These are phyloP conservation scores for Sebastes fasciatus DNA, from an alignment of 2,113 vertebrate species.

Conservation along the genomic window DNA sequence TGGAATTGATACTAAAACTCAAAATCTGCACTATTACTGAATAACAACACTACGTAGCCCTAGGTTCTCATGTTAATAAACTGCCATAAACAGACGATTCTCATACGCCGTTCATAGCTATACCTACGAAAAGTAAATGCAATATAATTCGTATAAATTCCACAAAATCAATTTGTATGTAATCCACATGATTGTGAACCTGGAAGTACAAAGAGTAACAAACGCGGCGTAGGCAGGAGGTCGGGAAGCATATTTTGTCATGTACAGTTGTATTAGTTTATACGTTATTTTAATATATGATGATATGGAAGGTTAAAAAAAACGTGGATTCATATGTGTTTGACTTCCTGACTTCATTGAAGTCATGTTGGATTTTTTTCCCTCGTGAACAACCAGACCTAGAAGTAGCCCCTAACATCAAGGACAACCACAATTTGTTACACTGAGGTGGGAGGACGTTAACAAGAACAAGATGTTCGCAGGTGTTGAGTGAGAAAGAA, in stretches of 20 bases:
- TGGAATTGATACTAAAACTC: not conserved
- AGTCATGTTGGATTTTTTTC: not conserved
- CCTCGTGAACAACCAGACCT: not conserved
- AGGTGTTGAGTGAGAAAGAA: conserved; percentile 9
- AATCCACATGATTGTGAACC: too few relatives aligned
- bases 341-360: conserved; percentile 2
- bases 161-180: too few relatives aligned
- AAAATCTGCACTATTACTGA: not conserved
- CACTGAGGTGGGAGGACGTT: conserved; percentile 1
- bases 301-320: not conserved
- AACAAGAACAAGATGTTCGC: conserved; percentile 26
- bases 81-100: too few relatives aligned
- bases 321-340: not conserved
- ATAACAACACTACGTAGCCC: not conserved
- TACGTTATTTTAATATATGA: conserved; percentile 1
- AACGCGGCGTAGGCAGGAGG: too few relatives aligned
- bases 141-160: too few relatives aligned
- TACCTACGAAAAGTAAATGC: too few relatives aligned
- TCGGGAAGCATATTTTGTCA: not conserved
- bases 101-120: too few relatives aligned
- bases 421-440: conserved; percentile 8
- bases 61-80: not conserved
- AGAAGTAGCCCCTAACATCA: conserved; percentile 18
- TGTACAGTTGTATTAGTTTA: not conserved
- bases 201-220: too few relatives aligned